These are phyloP conservation scores for Seriola aureovittata DNA, from an alignment of 2,113 vertebrate genomes.

Conservation along the genomic window DNA sequence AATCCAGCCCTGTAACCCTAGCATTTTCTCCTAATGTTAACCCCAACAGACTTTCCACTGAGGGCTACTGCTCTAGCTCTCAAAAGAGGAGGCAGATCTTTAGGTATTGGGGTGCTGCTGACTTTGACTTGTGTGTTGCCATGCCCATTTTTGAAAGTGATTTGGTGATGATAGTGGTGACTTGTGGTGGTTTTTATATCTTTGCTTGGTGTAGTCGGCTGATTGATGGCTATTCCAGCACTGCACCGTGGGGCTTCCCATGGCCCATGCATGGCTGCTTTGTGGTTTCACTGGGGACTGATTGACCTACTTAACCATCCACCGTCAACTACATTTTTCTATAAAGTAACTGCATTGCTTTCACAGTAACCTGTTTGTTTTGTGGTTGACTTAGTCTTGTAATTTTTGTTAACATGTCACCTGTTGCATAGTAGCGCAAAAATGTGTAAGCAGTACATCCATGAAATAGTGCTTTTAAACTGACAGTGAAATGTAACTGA, in stretches of 20 bases:
- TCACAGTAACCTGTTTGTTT: slow-evolving; percentile 74
- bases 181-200: slow-evolving; percentile 77
- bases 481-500: not conserved
- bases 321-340: slow-evolving; percentile 70
- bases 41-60: slow-evolving; percentile 93
- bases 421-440: slow-evolving; percentile 33
- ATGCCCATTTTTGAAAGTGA: slow-evolving; percentile 83
- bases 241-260: slow-evolving; percentile 80
- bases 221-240: slow-evolving; percentile 80
- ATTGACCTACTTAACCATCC: slow-evolving; percentile 71
- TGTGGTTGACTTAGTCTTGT: slow-evolving; percentile 68
- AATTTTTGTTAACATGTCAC: slow-evolving; percentile 59
- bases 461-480: not conserved
- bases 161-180: slow-evolving; percentile 79
- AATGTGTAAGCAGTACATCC: not conserved
- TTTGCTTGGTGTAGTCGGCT: slow-evolving; percentile 86
- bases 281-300: slow-evolving; percentile 81
- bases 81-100: slow-evolving; percentile 96
- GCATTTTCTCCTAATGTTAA: slow-evolving; percentile 88
- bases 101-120: slow-evolving; percentile 88
- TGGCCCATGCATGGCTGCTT: slow-evolving; percentile 90
- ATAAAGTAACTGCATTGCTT: slow-evolving; percentile 68
- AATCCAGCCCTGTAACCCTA: slow-evolving; percentile 79
- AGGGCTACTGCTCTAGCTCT: slow-evolving; percentile 95
- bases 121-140: slow-evolving; percentile 85